phyloP scores from a whole-genome alignment of 2,797 vertebrate genomes.

The Rhinatrema bivittatum region DNA sequence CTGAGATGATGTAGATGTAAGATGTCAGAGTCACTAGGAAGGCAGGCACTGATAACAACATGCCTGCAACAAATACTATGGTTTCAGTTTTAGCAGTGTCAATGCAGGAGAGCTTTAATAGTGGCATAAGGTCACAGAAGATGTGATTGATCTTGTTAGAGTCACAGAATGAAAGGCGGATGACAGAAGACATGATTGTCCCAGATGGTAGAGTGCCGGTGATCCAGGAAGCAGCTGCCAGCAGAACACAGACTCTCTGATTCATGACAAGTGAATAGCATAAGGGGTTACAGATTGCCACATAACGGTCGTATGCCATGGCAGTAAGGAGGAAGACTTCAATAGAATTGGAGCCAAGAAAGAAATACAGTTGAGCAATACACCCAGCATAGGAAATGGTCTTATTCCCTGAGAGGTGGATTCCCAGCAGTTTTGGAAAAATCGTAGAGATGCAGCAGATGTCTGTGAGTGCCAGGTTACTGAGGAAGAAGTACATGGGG shows the following conservation, averaged over 20 bases:
- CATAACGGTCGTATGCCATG: too few species aligned
- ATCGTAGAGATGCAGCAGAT: conserved; percentile 1
- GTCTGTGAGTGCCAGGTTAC: conserved; percentile 1
- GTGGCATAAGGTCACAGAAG: conserved; percentile 6
- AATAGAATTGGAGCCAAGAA: too few species aligned
- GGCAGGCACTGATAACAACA: conserved; percentile 1
- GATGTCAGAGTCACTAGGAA: not conserved
- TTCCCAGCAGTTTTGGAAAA: not conserved
- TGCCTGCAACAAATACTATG: not conserved
- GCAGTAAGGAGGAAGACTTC: too few species aligned
- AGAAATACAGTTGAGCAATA: too few species aligned
- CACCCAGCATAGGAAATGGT: too few species aligned
- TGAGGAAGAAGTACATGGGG: too few species aligned
- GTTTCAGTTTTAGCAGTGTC: not conserved
- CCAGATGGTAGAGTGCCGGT: not conserved
- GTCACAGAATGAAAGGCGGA: not conserved
- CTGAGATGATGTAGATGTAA: conserved; percentile 1
- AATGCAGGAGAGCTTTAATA: too few species aligned
- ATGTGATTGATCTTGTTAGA: conserved; percentile 4
- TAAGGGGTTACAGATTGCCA: too few species aligned
- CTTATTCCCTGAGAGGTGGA: not conserved
- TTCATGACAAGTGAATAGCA: not conserved
- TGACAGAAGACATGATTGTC: not conserved
- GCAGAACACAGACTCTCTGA: not conserved
- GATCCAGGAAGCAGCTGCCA: conserved; percentile 1